phyloP scores from a whole-genome alignment of 2,113 vertebrate genomes.

The Prionailurus viverrinus region DNA sequence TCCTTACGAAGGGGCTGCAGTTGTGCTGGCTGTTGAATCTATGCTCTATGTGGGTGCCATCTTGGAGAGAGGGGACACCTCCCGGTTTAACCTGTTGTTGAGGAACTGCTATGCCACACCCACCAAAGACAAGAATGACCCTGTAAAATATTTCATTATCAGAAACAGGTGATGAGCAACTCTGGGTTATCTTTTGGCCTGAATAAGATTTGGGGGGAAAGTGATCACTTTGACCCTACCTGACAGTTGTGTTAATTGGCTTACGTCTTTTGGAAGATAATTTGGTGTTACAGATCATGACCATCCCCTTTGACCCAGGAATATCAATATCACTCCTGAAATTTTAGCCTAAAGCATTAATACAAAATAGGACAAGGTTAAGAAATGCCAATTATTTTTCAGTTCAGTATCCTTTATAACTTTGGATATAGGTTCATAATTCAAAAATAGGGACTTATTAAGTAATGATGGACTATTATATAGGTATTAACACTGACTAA shows the following conservation, averaged over 20 bases:
- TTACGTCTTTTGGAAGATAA: neutral
- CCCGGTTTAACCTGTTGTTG: conserved; percentile 73
- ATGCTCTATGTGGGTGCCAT: conserved; percentile 76
- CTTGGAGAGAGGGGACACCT: conserved; percentile 71
- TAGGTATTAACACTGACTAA: neutral
- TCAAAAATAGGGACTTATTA: neutral
- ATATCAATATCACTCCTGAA: neutral
- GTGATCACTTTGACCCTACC: neutral
- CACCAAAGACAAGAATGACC: conserved; percentile 41
- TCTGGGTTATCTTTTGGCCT: neutral
- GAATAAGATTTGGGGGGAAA: neutral
- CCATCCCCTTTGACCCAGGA: neutral
- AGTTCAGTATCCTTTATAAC: neutral
- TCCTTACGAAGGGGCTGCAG: conserved; percentile 60
- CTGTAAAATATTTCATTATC: conserved; percentile 84
- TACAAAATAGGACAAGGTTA: neutral
- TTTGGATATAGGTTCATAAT: neutral
- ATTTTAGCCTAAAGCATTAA: neutral
- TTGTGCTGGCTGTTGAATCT: conserved; percentile 43
- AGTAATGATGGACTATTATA: neutral
- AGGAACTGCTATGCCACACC: conserved; percentile 84
- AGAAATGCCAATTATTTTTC: neutral
- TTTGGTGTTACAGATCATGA: neutral
- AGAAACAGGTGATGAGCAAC: conserved; percentile 70
- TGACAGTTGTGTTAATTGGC: neutral